Base-by-base conservation (phyloP, 2,888 invertebrate genomes). In the Axea sp. region DNA sequence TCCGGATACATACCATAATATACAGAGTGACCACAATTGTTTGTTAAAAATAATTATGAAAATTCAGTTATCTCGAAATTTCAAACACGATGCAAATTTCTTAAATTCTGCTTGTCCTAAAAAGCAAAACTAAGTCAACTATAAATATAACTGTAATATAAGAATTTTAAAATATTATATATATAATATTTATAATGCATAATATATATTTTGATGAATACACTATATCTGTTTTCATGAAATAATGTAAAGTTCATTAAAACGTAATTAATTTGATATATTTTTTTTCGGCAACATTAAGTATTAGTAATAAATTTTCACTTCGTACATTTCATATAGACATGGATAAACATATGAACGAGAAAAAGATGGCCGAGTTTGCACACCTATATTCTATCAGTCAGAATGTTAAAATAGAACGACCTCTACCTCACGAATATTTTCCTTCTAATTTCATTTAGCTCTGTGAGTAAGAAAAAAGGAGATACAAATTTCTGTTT, bases 361-460 rank as follows among this genome's bases (percentile, higher is more conserved):
- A 53, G 65, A 33, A 39, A 64, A 72, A 71, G 71, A 73, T 65
- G 57, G 45, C 69, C 37, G 15, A 67, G 39, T 55, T 69, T 47
- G 69, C 59, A 51, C 62, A 68, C 57, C 76, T 72, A 72, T 64
- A 55, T 67, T 74, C 33, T 67, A 67, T 71, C 74, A 53, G 53
- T 59, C 33, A 60, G 45, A 64, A 72, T 59, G 45, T 43, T 67
- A 45, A 53, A 67, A 55, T 51, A 28, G 51, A 67, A 62, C 80
- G 65, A 59, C 64, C 57, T 28, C 57, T 28, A 69, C 57, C 78
- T 76, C 76, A 49, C 67, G 75, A 78, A 80, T 82, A 80, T 80
- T 81, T 83, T 81, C 78, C 79, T 79, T 79, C 77, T 81, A 82
- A 82, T 81, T 82, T 82, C 79, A 81, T 82, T 81, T 65, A 53